Conservation (phyloP, 2,797 vertebrate genomes). For the Microctenopoma lineatum region DNA sequence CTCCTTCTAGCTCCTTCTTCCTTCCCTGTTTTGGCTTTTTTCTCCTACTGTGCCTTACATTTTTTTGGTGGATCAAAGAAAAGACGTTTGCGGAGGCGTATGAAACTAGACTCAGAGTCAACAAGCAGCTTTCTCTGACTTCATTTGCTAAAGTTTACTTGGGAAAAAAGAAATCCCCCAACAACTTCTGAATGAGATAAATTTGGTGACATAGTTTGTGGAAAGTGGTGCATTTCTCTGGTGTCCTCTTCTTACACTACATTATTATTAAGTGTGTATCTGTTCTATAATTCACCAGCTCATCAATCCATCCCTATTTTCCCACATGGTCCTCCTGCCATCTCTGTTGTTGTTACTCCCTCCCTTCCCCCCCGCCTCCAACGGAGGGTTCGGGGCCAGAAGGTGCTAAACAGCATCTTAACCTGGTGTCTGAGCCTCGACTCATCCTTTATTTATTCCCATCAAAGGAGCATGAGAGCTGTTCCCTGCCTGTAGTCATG, state of each 20-base stretch:
- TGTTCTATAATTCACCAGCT: background rate
- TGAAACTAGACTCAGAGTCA: constrained; percentile 60
- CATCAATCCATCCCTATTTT: constrained; percentile 13
- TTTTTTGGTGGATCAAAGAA: constrained; percentile 72
- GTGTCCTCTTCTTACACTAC: background rate
- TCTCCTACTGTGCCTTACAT: constrained; percentile 45
- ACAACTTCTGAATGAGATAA: background rate
- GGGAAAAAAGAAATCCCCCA: constrained; percentile 1
- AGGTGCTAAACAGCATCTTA: constrained; percentile 71
- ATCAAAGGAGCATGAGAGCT: constrained; percentile 76
- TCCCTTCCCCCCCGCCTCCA: constrained; percentile 24
- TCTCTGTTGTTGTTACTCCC: constrained; percentile 25
- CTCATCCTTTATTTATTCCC: constrained; percentile 78
- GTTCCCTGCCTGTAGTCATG: constrained; percentile 56
- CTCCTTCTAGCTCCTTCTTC: constrained; percentile 15
- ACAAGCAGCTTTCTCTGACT: constrained; percentile 52
- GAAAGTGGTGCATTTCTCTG: background rate
- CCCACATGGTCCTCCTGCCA: constrained; percentile 26
- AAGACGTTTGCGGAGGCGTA: constrained; percentile 57
- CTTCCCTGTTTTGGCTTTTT: constrained; percentile 24
- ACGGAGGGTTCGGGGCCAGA: constrained; percentile 55
- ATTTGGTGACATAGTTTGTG: background rate
- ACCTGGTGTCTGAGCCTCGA: constrained; percentile 70
- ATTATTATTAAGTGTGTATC: background rate
- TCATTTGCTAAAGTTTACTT: constrained; percentile 7